Percentiles rank a stretch among this genome's conserved stretches.
Conservation (phyloP, 2,797 vertebrate species). For the Rhyacichthys aspro region DNA sequence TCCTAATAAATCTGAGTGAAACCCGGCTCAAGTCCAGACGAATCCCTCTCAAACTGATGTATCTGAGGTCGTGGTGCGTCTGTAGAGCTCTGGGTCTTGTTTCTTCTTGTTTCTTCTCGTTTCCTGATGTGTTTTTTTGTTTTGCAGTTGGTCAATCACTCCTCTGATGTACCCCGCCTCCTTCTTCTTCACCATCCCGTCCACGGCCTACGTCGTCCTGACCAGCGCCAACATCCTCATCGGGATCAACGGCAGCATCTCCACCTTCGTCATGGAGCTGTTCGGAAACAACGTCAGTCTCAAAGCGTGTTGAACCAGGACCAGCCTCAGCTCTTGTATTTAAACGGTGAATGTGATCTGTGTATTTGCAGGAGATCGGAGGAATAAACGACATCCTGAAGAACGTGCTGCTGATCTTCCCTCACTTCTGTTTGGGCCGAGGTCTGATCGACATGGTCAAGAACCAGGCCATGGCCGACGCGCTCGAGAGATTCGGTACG, state of each 20-base stretch:
- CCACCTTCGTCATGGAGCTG: slow-evolving; percentile 96
- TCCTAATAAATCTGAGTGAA: too few relatives aligned
- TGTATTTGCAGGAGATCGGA: slow-evolving; percentile 82
- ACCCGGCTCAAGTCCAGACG: not conserved
- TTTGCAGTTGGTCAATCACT: slow-evolving; percentile 94
- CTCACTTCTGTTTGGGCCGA: slow-evolving; percentile 95
- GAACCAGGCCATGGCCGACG: slow-evolving; percentile 98
- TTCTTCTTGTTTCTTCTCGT: too few relatives aligned
- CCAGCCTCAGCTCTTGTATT: too few relatives aligned
- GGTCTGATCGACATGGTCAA: slow-evolving; percentile 99
- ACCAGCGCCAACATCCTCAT: slow-evolving; percentile 98
- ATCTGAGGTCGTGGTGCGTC: not conserved
- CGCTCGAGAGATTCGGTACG: slow-evolving; percentile 93
- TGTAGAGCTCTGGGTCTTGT: too few relatives aligned
- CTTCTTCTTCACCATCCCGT: slow-evolving; percentile 95
- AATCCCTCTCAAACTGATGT: too few relatives aligned
- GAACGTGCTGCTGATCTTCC: slow-evolving; percentile 95
- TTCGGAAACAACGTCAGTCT: slow-evolving; percentile 90
- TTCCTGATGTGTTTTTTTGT: too few relatives aligned
- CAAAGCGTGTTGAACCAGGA: too few relatives aligned
- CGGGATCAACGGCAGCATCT: slow-evolving; percentile 96
- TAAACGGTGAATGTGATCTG: too few relatives aligned
- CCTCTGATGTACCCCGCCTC: slow-evolving; percentile 98
- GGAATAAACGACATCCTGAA: slow-evolving; percentile 96
- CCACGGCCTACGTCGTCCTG: slow-evolving; percentile 94